These are phyloP conservation scores for Hydriomena furcata DNA, from an alignment of 2,888 invertebrate species.

Conservation along the genomic window DNA sequence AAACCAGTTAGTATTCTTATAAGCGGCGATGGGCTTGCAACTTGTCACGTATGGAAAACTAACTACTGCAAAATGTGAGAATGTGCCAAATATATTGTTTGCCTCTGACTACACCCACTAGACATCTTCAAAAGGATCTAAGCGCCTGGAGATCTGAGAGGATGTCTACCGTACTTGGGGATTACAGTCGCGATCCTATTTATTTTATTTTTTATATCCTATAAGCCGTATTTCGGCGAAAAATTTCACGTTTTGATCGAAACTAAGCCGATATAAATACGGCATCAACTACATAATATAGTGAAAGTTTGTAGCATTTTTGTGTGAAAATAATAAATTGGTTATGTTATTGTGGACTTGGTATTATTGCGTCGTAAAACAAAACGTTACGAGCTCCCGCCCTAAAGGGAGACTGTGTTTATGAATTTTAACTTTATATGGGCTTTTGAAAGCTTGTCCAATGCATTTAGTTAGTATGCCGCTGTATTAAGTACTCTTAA, in stretches of 20 bases:
- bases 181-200: no score
- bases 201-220: no score
- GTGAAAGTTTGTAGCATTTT: slow-evolving; percentile 49
- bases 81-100: no score
- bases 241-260: slow-evolving; percentile 63
- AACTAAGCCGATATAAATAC: slow-evolving; percentile 50
- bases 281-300: slow-evolving; percentile 45
- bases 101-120: no score
- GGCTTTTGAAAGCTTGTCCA: slow-evolving; percentile 40
- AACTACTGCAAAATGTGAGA: no score
- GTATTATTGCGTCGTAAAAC: slow-evolving; percentile 51
- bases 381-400: slow-evolving; percentile 45
- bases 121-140: no score
- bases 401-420: slow-evolving; percentile 39
- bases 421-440: slow-evolving; percentile 47
- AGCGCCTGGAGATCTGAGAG: no score
- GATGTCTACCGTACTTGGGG: no score
- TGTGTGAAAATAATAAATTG: slow-evolving; percentile 53
- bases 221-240: slow-evolving; percentile 62
- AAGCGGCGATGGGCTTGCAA: no score
- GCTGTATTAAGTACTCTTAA: no score
- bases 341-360: slow-evolving; percentile 46
- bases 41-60: no score
- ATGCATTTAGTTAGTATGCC: slow-evolving; percentile 13
- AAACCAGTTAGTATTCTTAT: no score